Base-by-base conservation (phyloP, 2,113 vertebrate genomes). In the Trinectes maculatus region DNA sequence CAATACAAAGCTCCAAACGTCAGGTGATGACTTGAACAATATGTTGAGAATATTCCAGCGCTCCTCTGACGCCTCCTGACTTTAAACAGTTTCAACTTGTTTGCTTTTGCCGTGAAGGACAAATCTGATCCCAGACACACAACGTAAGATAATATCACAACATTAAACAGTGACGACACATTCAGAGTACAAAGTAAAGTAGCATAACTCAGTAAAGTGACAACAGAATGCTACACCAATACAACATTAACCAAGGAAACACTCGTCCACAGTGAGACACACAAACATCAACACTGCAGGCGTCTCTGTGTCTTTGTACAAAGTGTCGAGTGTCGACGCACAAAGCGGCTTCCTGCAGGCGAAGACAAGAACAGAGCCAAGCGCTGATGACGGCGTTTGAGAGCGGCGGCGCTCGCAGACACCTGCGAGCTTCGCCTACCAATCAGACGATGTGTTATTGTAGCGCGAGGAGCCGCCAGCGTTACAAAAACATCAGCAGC, bases 311-410 rank as follows among this genome's bases (percentile, higher is more conserved):
- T 8, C 52, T 76, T 28, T 42, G 52, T 25, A 73, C 84, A 80
- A 71, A 77, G 64, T 29, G 48, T 71, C 22, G 51, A 72, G 62
- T 61, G 33, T 51, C 15, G 71, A 36, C 58, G 44, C 57, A 77
- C 67, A 76, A 70, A 65, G 72, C 21, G 31, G 71, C 61, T 65
- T 60, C 79, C 81, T 80, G 61, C 53, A 52, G 85, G 81, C 78
- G 3, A 47, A 36, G 19, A 29, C 37, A 24, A 59, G 79, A 82
- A 73, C 29, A 72, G 54, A 82, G 64, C 40, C 59, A 22, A 40
- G 40, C 15, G 4, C 59, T 57, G 64, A 74, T 64, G 66, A 76
- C 56, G 78, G 22, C 58, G 16, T 74, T 57, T 57, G 60, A 79
- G 49, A 52, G 46, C 56, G 62, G 46, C 58, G 56, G 48, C 49